These are phyloP conservation scores for Climacteris rufus DNA, from an alignment of 2,113 vertebrate species.

Conservation along the genomic window DNA sequence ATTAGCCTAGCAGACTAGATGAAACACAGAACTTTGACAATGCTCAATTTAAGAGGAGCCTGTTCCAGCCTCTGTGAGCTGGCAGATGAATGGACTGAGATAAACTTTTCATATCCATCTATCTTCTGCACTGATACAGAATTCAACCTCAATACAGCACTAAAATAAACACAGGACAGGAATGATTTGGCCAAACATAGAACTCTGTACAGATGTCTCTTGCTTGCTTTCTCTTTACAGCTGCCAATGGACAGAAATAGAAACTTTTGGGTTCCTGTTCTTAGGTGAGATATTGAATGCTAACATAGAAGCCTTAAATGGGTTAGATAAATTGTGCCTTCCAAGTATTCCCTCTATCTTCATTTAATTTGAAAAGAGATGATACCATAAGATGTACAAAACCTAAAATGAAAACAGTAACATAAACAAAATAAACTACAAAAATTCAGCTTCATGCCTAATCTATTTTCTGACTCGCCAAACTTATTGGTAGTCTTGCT, in stretches of 20 bases:
- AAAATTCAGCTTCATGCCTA: background rate
- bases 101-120: background rate
- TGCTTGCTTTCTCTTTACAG: background rate
- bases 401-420: background rate
- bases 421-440: background rate
- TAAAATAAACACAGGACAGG: background rate
- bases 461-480: background rate
- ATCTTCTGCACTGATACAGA: background rate
- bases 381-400: background rate
- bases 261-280: background rate
- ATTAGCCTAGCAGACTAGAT: background rate
- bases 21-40: background rate
- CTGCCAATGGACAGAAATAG: fast-evolving
- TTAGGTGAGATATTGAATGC: background rate
- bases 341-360: background rate
- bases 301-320: background rate
- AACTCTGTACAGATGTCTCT: background rate
- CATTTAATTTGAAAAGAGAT: background rate
- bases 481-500: background rate
- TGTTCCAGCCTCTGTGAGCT: background rate
- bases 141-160: background rate
- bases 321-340: background rate
- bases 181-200: background rate
- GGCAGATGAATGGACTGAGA: background rate
- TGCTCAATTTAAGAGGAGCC: background rate